These are phyloP conservation scores for Virgularia gustaviana DNA, from an alignment of 92 coral and sea anemone genomes.

Conservation along the genomic window DNA sequence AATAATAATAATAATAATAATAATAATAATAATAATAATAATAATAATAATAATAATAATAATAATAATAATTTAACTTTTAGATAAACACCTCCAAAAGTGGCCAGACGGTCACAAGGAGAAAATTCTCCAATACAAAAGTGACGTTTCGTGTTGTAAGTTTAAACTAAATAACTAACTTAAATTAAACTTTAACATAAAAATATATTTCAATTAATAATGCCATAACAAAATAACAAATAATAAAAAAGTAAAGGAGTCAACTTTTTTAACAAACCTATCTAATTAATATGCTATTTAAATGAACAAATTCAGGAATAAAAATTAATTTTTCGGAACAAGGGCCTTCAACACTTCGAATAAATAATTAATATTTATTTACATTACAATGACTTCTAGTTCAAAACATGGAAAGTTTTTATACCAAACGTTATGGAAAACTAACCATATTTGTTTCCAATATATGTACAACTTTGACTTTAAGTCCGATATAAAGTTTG, in stretches of 20 bases:
- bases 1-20: neutral
- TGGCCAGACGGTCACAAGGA: too few relatives aligned
- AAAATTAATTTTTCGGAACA: too few relatives aligned
- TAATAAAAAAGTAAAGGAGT: neutral
- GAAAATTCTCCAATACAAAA: conserved; percentile 7
- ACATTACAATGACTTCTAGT: too few relatives aligned
- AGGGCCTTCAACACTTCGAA: too few relatives aligned
- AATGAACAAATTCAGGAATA: neutral
- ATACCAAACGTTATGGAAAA: neutral
- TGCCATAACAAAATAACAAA: neutral
- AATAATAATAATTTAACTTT: neutral
- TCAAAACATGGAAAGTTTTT: neutral
- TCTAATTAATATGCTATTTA: neutral
- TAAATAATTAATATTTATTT: too few relatives aligned
- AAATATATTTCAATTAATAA: too few relatives aligned
- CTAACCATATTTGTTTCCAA: too few relatives aligned
- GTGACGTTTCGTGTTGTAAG: conserved; percentile 22
- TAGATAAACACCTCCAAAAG: too few relatives aligned
- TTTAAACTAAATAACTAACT: too few relatives aligned
- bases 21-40: neutral
- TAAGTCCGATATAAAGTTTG: neutral
- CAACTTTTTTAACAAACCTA: neutral
- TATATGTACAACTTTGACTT: neutral
- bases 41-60: neutral
- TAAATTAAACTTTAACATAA: too few relatives aligned